Evolutionary conservation across 2,888 invertebrate genomes (phyloP).

Genomic region (Shargacucullia verbasci): DNA sequence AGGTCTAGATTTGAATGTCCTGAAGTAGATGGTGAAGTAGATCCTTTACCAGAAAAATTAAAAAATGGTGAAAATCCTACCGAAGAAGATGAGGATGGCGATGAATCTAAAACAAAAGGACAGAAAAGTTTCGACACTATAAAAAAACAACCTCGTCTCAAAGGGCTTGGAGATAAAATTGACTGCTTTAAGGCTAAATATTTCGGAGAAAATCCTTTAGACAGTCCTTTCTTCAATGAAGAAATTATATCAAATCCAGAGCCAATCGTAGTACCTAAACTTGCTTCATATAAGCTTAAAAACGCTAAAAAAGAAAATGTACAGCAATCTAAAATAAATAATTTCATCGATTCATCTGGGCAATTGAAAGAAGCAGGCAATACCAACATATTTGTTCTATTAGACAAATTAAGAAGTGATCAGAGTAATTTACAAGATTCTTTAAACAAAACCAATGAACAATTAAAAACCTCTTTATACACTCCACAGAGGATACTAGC

Average conservation of each 20-base stretch:
- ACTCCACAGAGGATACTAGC: constrained; percentile 24
- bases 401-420: constrained; percentile 62
- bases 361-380: constrained; percentile 46
- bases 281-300: constrained; percentile 59
- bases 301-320: constrained; percentile 30
- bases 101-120: constrained; percentile 60
- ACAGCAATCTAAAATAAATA: constrained; percentile 41
- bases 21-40: constrained; percentile 86
- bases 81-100: constrained; percentile 69
- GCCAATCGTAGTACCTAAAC: constrained; percentile 71
- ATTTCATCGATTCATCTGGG: constrained; percentile 31
- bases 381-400: constrained; percentile 58
- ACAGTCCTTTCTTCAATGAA: constrained; percentile 92
- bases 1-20: constrained; percentile 85
- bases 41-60: constrained; percentile 88
- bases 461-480: constrained; percentile 34
- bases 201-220: constrained; percentile 93
- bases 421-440: constrained; percentile 51
- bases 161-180: constrained; percentile 92
- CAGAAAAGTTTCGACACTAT: constrained; percentile 65
- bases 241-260: constrained; percentile 84
- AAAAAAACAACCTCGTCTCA: constrained; percentile 86
- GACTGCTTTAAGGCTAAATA: constrained; percentile 93
- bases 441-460: constrained; percentile 43
- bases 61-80: constrained; percentile 74